Evolutionary conservation across 2,888 invertebrate genomes (phyloP).

Genomic region (Trissoscelio sp.): DNA sequence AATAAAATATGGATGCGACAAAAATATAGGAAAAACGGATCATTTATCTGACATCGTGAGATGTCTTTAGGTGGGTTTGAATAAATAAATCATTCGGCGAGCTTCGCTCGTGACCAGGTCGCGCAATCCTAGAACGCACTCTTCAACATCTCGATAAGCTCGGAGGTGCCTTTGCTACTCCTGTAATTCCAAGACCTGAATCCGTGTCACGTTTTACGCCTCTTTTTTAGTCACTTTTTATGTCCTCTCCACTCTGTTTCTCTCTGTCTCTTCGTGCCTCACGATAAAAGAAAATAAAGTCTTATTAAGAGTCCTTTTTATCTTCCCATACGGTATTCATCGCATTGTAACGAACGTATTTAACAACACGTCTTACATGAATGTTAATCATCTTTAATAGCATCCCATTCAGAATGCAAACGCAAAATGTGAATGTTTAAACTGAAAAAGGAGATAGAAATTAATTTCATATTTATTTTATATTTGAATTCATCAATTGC

Average conservation of each 20-base stretch:
- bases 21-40: conserved; percentile 7
- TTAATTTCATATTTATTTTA: too few species aligned
- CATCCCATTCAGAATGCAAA: conserved; percentile 23
- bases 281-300: conserved; percentile 55
- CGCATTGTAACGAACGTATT: conserved; percentile 51
- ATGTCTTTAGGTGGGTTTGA: conserved; percentile 27
- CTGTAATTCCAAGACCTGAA: conserved; percentile 58
- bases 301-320: conserved; percentile 56
- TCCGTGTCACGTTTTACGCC: conserved; percentile 61
- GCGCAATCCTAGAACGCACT: conserved; percentile 45
- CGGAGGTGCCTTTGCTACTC: conserved; percentile 42
- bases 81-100: conserved; percentile 53
- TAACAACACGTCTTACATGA: conserved; percentile 55
- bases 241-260: neutral
- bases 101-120: conserved; percentile 53
- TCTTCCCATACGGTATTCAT: conserved; percentile 55
- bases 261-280: conserved; percentile 17
- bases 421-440: too few species aligned
- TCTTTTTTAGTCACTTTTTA: conserved; percentile 42
- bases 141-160: conserved; percentile 53
- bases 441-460: too few species aligned
- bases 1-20: neutral
- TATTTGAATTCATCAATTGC: neutral
- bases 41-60: conserved; percentile 19
- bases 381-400: conserved; percentile 53